Conservation (phyloP, 2,888 invertebrate genomes). For the Dryobotodes eremita region DNA sequence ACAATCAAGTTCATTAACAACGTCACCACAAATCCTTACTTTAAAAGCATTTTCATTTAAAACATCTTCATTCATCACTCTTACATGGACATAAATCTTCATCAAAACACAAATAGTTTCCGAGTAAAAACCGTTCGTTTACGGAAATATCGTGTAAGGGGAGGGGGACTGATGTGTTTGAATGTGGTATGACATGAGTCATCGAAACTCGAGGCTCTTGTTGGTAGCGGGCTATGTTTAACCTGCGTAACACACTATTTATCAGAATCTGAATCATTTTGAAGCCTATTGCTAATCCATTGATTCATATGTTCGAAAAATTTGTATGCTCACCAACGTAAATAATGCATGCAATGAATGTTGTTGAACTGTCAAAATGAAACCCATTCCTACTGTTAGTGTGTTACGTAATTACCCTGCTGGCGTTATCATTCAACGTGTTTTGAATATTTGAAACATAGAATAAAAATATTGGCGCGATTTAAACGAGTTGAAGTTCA, state of each 20-base stretch:
- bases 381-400: no score
- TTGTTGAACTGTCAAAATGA: no score
- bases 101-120: slow-evolving; percentile 28
- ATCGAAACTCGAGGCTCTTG: slow-evolving; percentile 17
- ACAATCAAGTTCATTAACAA: no score
- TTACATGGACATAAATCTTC: slow-evolving; percentile 27
- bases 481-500: no score
- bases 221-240: slow-evolving; percentile 10
- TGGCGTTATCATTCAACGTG: slow-evolving; percentile 16
- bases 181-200: slow-evolving; percentile 21
- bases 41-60: slow-evolving; percentile 18
- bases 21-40: background rate
- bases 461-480: background rate
- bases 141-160: slow-evolving; percentile 32
- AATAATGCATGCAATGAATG: no score
- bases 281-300: no score
- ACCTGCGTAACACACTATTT: no score
- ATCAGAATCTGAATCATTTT: no score
- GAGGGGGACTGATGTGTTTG: background rate
- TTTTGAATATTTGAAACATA: slow-evolving; percentile 12
- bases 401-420: no score
- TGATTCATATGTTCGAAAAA: no score
- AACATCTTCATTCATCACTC: slow-evolving; percentile 14
- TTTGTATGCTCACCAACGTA: no score
- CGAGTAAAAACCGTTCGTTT: slow-evolving; percentile 36